Evolutionary conservation across 1,140 invertebrate genomes (phyloP).

Genomic region (Ruditapes philippinarum): DNA sequence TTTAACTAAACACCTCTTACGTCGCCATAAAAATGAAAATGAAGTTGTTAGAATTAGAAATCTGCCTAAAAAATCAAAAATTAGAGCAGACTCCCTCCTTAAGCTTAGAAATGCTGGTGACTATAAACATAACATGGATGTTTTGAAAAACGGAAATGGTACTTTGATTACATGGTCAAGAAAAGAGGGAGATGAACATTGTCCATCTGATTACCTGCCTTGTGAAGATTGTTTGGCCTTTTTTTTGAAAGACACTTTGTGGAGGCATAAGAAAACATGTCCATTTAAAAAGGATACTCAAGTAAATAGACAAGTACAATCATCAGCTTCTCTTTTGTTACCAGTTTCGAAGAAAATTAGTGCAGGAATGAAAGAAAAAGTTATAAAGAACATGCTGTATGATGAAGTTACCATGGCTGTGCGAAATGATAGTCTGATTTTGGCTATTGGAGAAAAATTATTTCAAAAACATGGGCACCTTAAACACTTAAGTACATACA

Average conservation of each 20-base stretch:
- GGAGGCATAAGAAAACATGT: constrained; percentile 63
- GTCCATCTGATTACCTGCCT: constrained; percentile 54
- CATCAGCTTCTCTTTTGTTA: constrained; percentile 55
- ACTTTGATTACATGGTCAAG: constrained; percentile 56
- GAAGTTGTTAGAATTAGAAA: constrained; percentile 40
- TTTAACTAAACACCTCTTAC: constrained; percentile 60
- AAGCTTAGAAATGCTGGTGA: constrained; percentile 67
- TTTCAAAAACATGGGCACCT: constrained; percentile 68
- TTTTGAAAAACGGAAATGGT: constrained; percentile 61
- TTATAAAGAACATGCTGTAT: constrained; percentile 55
- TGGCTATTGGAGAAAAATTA: constrained; percentile 65
- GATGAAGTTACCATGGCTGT: constrained; percentile 62
- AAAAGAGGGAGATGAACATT: background rate
- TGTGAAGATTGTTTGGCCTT: constrained; percentile 68
- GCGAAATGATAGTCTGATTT: constrained; percentile 66
- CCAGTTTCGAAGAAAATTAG: constrained; percentile 28
- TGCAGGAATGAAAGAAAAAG: constrained; percentile 65
- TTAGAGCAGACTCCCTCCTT: constrained; percentile 25
- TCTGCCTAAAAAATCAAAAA: constrained; percentile 35
- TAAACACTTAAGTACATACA: constrained; percentile 53
- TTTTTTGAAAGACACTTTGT: constrained; percentile 65
- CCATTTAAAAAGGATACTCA: constrained; percentile 55
- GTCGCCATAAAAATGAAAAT: constrained; percentile 50
- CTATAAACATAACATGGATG: constrained; percentile 62
- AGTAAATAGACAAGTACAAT: constrained; percentile 7